Percentiles rank a stretch among this genome's conserved stretches.
Conservation (phyloP, 2,888 invertebrate species). For the Cepaea hortensis region DNA sequence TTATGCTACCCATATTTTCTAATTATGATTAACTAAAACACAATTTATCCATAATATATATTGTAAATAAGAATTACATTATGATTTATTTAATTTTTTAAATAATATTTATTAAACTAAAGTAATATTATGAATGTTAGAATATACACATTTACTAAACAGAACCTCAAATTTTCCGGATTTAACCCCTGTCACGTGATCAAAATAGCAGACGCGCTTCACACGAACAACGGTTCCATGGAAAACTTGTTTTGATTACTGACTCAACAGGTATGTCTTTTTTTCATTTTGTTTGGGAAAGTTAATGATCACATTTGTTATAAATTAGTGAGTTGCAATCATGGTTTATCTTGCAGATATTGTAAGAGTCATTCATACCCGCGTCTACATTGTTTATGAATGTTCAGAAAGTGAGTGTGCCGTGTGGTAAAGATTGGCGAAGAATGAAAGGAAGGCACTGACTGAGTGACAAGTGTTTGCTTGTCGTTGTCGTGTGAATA, state of each 20-base stretch:
- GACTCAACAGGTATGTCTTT: too few relatives aligned
- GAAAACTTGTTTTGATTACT: constrained; percentile 8
- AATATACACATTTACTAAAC: not conserved
- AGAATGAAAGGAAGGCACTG: too few relatives aligned
- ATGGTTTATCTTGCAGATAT: too few relatives aligned
- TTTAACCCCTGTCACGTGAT: constrained; percentile 33
- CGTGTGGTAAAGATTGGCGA: too few relatives aligned
- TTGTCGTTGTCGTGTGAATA: too few relatives aligned
- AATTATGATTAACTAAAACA: not conserved
- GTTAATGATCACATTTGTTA: not conserved
- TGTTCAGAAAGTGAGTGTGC: too few relatives aligned
- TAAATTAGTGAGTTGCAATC: too few relatives aligned
- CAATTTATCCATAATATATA: not conserved
- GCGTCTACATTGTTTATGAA: too few relatives aligned
- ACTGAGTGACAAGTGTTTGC: too few relatives aligned
- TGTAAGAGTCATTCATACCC: too few relatives aligned
- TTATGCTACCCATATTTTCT: not conserved
- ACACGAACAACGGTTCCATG: constrained; percentile 21
- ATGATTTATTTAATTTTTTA: not conserved
- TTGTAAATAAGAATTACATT: not conserved
- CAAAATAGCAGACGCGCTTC: constrained; percentile 32
- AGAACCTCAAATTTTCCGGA: constrained; percentile 34
- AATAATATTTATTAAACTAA: not conserved
- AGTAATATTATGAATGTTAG: not conserved
- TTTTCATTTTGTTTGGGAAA: not conserved